phyloP scores from a whole-genome alignment of 2,113 vertebrate species.

The Gallinago paraguaiae region DNA sequence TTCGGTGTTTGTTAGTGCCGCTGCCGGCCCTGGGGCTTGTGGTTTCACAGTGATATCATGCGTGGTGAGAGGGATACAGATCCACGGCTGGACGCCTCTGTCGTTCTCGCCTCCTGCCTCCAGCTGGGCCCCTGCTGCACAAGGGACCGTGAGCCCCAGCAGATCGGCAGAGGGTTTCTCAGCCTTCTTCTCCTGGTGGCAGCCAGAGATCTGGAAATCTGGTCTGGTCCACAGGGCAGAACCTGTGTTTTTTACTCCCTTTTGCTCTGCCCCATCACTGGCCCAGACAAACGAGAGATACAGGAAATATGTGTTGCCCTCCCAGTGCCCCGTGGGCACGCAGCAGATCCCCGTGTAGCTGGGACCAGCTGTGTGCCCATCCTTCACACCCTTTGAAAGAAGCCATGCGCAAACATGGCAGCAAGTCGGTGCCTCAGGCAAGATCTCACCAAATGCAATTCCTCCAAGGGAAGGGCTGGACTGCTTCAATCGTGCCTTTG shows the following conservation, averaged over 20 bases:
- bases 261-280: neutral
- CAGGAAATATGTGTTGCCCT: fast-evolving
- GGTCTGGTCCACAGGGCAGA: neutral
- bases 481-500: neutral
- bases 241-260: neutral
- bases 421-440: neutral
- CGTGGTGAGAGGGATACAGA: fast-evolving
- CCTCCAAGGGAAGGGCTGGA: neutral
- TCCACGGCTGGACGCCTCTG: fast-evolving
- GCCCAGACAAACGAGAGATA: neutral
- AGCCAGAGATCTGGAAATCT: neutral
- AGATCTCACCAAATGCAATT: neutral
- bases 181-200: neutral
- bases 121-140: neutral
- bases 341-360: neutral
- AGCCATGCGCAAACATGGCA: fast-evolving
- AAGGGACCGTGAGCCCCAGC: fast-evolving
- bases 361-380: neutral
- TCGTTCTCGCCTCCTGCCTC: neutral
- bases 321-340: fast-evolving
- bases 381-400: neutral
- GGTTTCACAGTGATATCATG: neutral
- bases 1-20: fast-evolving
- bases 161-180: neutral
- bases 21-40: fast-evolving